phyloP scores from a whole-genome alignment of 2,888 invertebrate genomes.

The Xestia xanthographa region DNA sequence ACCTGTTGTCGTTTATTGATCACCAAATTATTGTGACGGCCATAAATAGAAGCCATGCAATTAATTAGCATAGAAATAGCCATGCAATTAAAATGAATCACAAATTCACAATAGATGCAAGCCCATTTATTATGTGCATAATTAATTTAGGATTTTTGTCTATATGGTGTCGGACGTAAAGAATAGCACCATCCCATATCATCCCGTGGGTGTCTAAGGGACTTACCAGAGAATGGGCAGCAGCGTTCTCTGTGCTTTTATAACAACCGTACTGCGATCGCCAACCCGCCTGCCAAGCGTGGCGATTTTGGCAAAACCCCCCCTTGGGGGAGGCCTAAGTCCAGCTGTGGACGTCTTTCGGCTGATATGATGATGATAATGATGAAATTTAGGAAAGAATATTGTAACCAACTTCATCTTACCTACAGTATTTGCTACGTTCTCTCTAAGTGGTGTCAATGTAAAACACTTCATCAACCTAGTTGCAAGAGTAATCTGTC shows the following conservation, averaged over 20 bases:
- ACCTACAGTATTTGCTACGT: slow-evolving; percentile 8
- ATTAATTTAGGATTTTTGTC: not conserved
- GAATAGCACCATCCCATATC: no score
- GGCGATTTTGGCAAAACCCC: no score
- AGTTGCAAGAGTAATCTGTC: slow-evolving; percentile 44
- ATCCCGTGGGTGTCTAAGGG: no score
- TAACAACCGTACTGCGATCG: no score
- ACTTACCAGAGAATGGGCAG: no score
- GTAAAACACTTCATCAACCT: slow-evolving; percentile 35
- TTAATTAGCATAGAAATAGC: not conserved
- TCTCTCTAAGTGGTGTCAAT: slow-evolving; percentile 46
- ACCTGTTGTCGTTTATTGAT: not conserved
- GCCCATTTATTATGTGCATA: not conserved
- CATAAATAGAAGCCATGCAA: not conserved
- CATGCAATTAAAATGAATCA: not conserved
- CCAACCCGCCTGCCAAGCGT: no score
- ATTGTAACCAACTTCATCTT: slow-evolving; percentile 8
- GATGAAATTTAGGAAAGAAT: not conserved
- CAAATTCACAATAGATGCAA: not conserved
- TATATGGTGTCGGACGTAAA: no score
- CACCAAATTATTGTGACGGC: not conserved
- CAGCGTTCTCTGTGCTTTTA: no score
- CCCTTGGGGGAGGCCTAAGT: no score
- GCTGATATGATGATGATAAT: no score
- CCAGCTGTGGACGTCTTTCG: no score